Base-by-base conservation (phyloP, 2,797 vertebrate genomes). In the Acipenser ruthenus region DNA sequence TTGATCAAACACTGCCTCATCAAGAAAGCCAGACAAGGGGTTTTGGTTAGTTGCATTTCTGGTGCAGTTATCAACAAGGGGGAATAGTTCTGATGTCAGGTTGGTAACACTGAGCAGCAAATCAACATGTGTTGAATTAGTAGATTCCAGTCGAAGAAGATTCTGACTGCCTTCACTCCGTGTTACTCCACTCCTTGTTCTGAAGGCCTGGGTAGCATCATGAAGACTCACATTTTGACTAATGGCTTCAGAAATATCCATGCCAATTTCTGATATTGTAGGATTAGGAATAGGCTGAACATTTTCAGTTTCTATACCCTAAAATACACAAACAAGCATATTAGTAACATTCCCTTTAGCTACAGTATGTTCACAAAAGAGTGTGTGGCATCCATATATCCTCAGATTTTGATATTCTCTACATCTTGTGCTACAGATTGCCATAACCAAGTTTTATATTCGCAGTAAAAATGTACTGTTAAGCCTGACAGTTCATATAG, bases 1-100 rank as follows among this genome's bases (percentile, higher is more conserved):
- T 73, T 95, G 92, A 69, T 94, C 93, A 82, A 89, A 94, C 69
- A 93, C 83, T 1, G 89, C 91, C 72, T 86, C 85, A 15, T 95
- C 89, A 66, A 93, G 79, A 71, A 83, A 86, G 66, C 85, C 85
- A 50, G 83, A 80, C n/a, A 90, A 70, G 10, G 77, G 65, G 50
- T 84, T 71, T 1, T 83, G 79, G 49, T 77, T 78, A 9, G 73
- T 84, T 65, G 70, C 61, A 68, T 87, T 88, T 73, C 79, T 78
- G 58, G 81, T 82, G 66, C 82, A 78, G 68, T 87, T 83, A 60
- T 86, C 91, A 62, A 81, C 76, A 49, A 81, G 77, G 52, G 86
- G 77, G 70, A 89, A 90, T n/a, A 88, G 82, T 5, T 87, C 74
- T 6, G 80, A 81, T 50, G 87, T 84, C 59, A 86, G 63, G 64